A percentile compares a stretch with the other conserved stretches of the same genome.
Conservation (phyloP, 1,140 invertebrate genomes). For the Centruroides sculpturatus region DNA sequence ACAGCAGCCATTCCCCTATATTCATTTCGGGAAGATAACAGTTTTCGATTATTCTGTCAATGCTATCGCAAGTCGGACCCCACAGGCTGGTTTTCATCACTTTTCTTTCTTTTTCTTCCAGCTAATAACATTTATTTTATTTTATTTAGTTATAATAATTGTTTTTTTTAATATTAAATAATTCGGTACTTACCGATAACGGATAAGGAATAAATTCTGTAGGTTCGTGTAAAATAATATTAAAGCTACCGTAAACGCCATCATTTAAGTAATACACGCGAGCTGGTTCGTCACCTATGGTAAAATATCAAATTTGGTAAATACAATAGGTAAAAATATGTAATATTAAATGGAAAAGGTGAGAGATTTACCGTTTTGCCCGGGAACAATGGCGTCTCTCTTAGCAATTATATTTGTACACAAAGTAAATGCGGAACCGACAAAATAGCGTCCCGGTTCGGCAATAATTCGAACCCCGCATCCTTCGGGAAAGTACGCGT, state of each 20-base stretch:
- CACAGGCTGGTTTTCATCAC: slow-evolving; percentile 28
- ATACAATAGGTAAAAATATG: too few relatives aligned
- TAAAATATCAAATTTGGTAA: too few relatives aligned
- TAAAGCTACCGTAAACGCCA: slow-evolving; percentile 96
- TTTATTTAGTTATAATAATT: too few relatives aligned
- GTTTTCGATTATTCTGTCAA: slow-evolving; percentile 28
- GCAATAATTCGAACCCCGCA: slow-evolving; percentile 31
- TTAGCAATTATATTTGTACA: slow-evolving; percentile 33
- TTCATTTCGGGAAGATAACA: slow-evolving; percentile 28
- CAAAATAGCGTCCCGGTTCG: slow-evolving; percentile 35
- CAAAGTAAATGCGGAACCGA: slow-evolving; percentile 33
- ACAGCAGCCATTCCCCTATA: slow-evolving; percentile 34
- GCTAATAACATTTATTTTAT: background rate
- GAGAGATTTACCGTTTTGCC: background rate
- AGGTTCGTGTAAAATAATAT: slow-evolving; percentile 89
- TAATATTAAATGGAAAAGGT: too few relatives aligned
- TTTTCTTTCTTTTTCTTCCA: background rate
- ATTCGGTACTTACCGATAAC: slow-evolving; percentile 40
- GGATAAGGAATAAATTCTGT: slow-evolving; percentile 50
- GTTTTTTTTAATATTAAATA: background rate
- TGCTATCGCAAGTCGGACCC: slow-evolving; percentile 38
- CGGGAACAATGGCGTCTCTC: slow-evolving; percentile 17
- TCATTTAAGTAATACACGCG: slow-evolving; percentile 98
- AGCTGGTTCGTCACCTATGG: too few relatives aligned
- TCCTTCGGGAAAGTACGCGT: slow-evolving; percentile 28